Conservation (phyloP, 2,888 invertebrate genomes). For the Branchellion lobata region DNA sequence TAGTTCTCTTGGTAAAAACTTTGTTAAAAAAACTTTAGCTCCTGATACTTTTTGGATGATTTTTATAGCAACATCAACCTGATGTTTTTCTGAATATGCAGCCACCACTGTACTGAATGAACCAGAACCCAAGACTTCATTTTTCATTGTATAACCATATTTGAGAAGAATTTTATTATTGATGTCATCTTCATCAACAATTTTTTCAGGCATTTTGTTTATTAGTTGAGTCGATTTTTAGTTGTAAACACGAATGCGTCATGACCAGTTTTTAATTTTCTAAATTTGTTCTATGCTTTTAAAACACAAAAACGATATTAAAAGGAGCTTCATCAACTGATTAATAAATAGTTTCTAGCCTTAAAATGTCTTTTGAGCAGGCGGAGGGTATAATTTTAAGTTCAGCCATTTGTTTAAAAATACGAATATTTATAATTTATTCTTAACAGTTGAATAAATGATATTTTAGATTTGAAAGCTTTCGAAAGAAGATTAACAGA, state of each 20-base stretch:
- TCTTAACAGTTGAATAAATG: background rate
- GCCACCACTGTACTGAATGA: constrained; percentile 59
- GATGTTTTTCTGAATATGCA: constrained; percentile 56
- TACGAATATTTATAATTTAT: background rate
- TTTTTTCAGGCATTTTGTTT: background rate
- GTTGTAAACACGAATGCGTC: background rate
- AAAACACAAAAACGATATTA: constrained; percentile 11
- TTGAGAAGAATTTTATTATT: constrained; percentile 41
- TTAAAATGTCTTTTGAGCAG: constrained; percentile 35
- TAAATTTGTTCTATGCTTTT: background rate
- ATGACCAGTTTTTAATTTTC: background rate
- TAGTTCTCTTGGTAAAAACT: constrained; percentile 60
- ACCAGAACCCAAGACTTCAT: constrained; percentile 57
- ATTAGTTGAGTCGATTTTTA: background rate
- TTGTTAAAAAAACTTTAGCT: constrained; percentile 56
- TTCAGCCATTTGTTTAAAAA: background rate
- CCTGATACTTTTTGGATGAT: constrained; percentile 59
- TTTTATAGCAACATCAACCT: constrained; percentile 58
- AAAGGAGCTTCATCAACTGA: background rate
- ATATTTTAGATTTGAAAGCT: constrained; percentile 79
- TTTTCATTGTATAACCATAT: constrained; percentile 56
- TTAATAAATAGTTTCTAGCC: background rate
- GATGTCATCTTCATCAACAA: constrained; percentile 19
- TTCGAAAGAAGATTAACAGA: constrained; percentile 95
- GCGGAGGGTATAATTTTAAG: constrained; percentile 5